These are phyloP conservation scores for Camponotus fellah DNA, from an alignment of 2,888 invertebrate genomes.

Conservation along the genomic window DNA sequence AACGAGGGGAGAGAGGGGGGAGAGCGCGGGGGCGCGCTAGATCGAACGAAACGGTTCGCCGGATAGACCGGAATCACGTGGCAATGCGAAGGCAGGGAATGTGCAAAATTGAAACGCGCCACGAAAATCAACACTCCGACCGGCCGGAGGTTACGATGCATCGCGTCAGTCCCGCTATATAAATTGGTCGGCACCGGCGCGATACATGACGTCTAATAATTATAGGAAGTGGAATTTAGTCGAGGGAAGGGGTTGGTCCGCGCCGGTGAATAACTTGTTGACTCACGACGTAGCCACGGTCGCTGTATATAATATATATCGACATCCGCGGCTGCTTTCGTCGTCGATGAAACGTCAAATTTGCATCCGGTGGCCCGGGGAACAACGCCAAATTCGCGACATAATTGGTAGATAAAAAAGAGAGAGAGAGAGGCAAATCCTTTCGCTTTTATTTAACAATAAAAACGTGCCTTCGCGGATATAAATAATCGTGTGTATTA, in stretches of 20 bases:
- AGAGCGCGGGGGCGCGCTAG: constrained; percentile 46
- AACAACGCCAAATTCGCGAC: constrained; percentile 36
- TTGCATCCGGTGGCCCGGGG: constrained; percentile 34
- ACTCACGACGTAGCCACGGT: constrained; percentile 68
- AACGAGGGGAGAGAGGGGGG: constrained; percentile 7
- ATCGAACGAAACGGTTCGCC: constrained; percentile 65
- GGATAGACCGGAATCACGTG: constrained; percentile 59
- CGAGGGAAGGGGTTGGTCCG: constrained; percentile 74
- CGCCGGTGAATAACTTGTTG: constrained; percentile 77
- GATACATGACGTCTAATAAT: constrained; percentile 79
- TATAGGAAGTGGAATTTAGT: constrained; percentile 79
- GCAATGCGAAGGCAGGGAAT: constrained; percentile 57
- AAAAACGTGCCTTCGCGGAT: neutral
- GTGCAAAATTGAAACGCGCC: constrained; percentile 64
- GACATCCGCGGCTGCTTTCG: constrained; percentile 8
- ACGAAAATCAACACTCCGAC: constrained; percentile 67
- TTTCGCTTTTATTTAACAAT: constrained; percentile 30
- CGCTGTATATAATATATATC: constrained; percentile 58
- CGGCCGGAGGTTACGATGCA: constrained; percentile 61
- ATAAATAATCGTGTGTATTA: neutral
- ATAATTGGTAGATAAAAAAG: neutral
- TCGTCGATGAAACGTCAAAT: constrained; percentile 40
- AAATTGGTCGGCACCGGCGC: constrained; percentile 74
- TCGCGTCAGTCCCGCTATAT: constrained; percentile 67
- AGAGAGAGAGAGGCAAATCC: constrained; percentile 3